Percentiles rank a stretch among this genome's conserved stretches.
Evolutionary conservation across 1,140 invertebrate genomes (phyloP).

Genomic region (Whitmania pigra): DNA sequence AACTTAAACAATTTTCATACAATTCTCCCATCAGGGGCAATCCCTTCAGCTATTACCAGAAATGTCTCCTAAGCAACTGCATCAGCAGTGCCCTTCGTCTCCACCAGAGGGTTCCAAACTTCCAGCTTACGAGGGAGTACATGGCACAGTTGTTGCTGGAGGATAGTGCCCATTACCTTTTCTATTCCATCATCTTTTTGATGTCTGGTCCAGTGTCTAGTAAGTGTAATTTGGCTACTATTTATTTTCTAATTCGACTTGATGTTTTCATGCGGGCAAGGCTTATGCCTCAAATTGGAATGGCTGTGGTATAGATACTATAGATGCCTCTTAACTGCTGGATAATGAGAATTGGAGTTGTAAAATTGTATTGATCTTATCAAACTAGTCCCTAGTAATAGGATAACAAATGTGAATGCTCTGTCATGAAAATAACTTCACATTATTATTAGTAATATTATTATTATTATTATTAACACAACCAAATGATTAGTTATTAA

Average conservation of each 20-base stretch:
- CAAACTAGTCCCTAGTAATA: no score
- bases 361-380: no score
- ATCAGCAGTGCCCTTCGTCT: constrained; percentile 81
- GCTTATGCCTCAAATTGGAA: no score
- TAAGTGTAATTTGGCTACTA: constrained; percentile 49
- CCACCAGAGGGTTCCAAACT: constrained; percentile 73
- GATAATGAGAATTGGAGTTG: no score
- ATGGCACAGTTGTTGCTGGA: constrained; percentile 64
- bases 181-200: constrained; percentile 84
- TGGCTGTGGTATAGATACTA: no score
- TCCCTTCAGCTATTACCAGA: constrained; percentile 72
- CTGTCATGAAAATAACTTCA: background rate
- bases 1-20: constrained; percentile 7
- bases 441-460: background rate
- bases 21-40: constrained; percentile 50
- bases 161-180: constrained; percentile 89
- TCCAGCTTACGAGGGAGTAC: constrained; percentile 68
- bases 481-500: no score
- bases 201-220: constrained; percentile 71
- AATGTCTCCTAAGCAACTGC: constrained; percentile 75
- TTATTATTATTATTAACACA: background rate
- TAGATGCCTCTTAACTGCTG: no score
- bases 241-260: background rate
- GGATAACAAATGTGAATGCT: background rate
- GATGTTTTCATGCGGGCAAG: background rate